These are phyloP conservation scores for Conchocele bisecta DNA, from an alignment of 2,888 invertebrate species.

Conservation along the genomic window DNA sequence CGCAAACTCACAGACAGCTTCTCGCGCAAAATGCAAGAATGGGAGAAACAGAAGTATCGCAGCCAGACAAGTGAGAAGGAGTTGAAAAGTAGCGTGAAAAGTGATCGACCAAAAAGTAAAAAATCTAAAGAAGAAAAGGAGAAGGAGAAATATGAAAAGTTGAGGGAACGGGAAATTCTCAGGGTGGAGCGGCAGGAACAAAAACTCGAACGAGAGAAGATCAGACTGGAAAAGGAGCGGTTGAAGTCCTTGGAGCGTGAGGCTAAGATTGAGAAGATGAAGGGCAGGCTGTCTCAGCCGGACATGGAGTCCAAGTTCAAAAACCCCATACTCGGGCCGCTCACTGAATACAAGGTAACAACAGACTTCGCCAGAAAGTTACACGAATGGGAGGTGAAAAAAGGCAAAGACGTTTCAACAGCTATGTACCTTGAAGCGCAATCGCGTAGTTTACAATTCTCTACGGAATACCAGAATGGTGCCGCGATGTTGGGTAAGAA, in stretches of 20 bases:
- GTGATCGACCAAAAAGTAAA: constrained; percentile 66
- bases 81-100: constrained; percentile 56
- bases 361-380: constrained; percentile 94
- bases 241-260: constrained; percentile 88
- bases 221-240: constrained; percentile 86
- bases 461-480: constrained; percentile 54
- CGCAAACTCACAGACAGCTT: constrained; percentile 91
- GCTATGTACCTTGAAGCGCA: constrained; percentile 69
- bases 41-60: constrained; percentile 86
- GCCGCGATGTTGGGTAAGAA: constrained; percentile 42
- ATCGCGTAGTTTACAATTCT: constrained; percentile 59
- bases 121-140: constrained; percentile 70
- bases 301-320: constrained; percentile 87
- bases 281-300: constrained; percentile 85
- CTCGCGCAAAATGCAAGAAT: constrained; percentile 91
- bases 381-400: constrained; percentile 90
- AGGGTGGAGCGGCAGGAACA: constrained; percentile 72
- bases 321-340: constrained; percentile 87
- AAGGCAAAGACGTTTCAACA: constrained; percentile 65
- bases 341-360: constrained; percentile 86
- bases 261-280: constrained; percentile 86
- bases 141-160: constrained; percentile 68
- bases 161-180: constrained; percentile 71
- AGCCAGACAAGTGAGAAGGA: constrained; percentile 60
- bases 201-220: constrained; percentile 85